Evolutionary conservation across 2,888 invertebrate genomes (phyloP).

Genomic region (Lithosia quadra): DNA sequence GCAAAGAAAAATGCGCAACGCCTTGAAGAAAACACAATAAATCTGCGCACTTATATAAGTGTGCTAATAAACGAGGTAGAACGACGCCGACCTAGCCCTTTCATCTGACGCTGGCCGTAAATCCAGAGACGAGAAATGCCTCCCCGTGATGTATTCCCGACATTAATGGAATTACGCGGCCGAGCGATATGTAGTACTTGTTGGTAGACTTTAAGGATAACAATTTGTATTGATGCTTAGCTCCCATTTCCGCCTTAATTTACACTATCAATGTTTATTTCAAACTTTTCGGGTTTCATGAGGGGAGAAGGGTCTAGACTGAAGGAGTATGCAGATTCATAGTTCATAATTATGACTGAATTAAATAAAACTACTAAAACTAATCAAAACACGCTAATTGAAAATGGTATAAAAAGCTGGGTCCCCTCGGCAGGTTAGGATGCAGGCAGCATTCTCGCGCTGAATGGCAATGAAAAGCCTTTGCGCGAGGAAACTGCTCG

Average conservation of each 20-base stretch:
- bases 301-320: no score
- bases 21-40: constrained; percentile 63
- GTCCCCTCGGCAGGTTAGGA: no score
- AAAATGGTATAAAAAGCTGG: no score
- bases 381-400: no score
- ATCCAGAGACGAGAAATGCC: constrained; percentile 62
- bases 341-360: no score
- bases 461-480: no score
- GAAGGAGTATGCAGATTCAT: no score
- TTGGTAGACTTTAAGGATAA: constrained; percentile 59
- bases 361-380: no score
- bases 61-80: constrained; percentile 72
- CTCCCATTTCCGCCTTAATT: constrained; percentile 33
- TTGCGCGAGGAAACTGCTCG: no score
- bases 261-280: constrained; percentile 26
- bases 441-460: no score
- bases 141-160: constrained; percentile 73
- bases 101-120: constrained; percentile 72
- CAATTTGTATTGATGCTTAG: constrained; percentile 59
- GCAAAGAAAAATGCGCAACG: constrained; percentile 48
- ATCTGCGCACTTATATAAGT: constrained; percentile 65
- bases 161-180: constrained; percentile 78
- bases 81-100: constrained; percentile 69
- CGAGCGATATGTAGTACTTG: constrained; percentile 67
- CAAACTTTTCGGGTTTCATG: neutral